A percentile compares a stretch with the other conserved stretches of the same genome.
These are phyloP conservation scores for Dichetophora obliterata DNA, from an alignment of 2,888 invertebrate genomes.

Conservation along the genomic window DNA sequence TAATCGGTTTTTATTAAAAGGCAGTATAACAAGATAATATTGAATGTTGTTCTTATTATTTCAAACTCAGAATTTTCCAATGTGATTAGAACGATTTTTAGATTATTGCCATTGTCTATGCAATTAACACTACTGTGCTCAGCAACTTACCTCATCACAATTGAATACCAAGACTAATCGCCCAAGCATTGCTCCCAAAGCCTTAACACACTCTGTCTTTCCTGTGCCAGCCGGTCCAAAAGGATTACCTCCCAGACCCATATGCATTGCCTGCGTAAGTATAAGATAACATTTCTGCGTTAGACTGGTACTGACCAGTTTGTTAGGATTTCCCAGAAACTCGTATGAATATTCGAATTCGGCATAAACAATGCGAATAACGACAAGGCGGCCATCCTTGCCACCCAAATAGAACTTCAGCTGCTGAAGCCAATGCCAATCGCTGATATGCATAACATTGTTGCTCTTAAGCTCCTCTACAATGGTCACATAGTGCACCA, in stretches of 20 bases:
- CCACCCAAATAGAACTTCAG: constrained; percentile 80
- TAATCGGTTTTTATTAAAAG: too few relatives aligned
- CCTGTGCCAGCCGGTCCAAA: constrained; percentile 99
- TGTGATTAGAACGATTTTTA: neutral
- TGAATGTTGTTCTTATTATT: too few relatives aligned
- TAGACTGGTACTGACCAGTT: constrained; percentile 94
- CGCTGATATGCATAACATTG: constrained; percentile 76
- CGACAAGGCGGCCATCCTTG: constrained; percentile 50
- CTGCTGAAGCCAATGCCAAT: constrained; percentile 98
- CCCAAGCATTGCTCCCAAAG: constrained; percentile 89
- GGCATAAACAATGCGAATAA: constrained; percentile 90
- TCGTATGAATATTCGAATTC: constrained; percentile 97
- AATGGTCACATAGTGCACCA: constrained; percentile 90
- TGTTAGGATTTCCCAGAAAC: constrained; percentile 96
- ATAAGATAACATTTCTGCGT: constrained; percentile 99
- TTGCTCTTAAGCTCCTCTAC: constrained; percentile 82
- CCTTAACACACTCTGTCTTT: constrained; percentile 98
- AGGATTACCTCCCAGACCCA: constrained; percentile 98
- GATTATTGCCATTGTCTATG: neutral
- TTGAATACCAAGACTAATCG: constrained; percentile 96
- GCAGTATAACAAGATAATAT: too few relatives aligned
- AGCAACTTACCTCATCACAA: constrained; percentile 86
- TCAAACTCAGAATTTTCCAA: neutral
- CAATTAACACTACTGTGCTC: neutral
- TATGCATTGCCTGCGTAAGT: constrained; percentile 94